Evolutionary conservation across 2,113 vertebrate genomes (phyloP), one percentile per base, ranked within the genome.

Genomic region (Pygathrix nemaeus): DNA sequence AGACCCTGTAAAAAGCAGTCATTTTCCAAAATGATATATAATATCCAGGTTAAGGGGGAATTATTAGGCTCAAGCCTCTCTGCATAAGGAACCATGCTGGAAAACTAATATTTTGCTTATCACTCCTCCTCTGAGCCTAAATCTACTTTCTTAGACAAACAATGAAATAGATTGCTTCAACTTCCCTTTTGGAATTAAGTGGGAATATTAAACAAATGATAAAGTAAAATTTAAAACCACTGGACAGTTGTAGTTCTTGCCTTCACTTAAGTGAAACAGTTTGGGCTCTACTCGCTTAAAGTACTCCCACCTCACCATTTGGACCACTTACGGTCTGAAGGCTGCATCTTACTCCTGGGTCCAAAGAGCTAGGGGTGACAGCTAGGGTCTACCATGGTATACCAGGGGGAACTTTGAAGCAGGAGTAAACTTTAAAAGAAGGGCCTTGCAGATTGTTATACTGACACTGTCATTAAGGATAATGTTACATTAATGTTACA

Each of bases 181-280:
- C 59, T 93, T 97, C 80, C 84, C 79, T 66, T 95, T 97, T 90
- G 89, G 52, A 73, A 88, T 89, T 92, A 93, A 88, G 57, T 73
- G 57, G 52, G 11, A 88, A 88, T 97, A 40, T 38, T 86, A 96
- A 92, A 50, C 52, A 83, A 87, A 73, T 43, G 59, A 89, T 68
- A 90, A 97, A 57, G 23, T 79, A 70, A 73, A 89, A 92, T 61
- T 80, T 78, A 70, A 93, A 94, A 64, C 40, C 70, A 55, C 30
- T 18, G 23, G 73, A 40, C 4, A 40, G 25, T 27, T 96, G 72
- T 66, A 38, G 35, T 79, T 84, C 75, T 72, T 90, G 76, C 17
- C 21, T 91, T 93, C 43, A 40, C 32, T 57, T 64, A 43, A 81
- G 43, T 75, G 38, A 59, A 88, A 78, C 27, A 66, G 23, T 55